Base-by-base conservation (phyloP, 2,113 vertebrate genomes). In the Nycticorax nycticorax region DNA sequence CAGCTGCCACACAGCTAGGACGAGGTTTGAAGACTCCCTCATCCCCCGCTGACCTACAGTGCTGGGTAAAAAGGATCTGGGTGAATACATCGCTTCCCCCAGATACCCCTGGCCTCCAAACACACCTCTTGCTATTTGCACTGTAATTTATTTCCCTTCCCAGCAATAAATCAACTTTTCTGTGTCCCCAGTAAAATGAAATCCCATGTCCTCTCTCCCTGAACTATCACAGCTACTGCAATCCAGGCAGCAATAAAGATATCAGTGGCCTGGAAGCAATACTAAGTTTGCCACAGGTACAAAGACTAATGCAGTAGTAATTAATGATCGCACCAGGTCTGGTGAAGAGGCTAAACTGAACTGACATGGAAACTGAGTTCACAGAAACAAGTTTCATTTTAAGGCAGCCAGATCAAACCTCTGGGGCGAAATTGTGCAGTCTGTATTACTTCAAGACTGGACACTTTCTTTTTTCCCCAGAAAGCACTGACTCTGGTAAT, bases 361-460 rank as follows among this genome's bases (percentile, higher is more conserved):
- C 35, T 87, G 86, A 89, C 14, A 1, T 0, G 5, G 80, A 87
- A 97, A 82, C 28, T 5, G 45, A 76, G 62, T 73, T 86, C n/a
- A 73, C 8, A 91, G 83, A 92, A 93, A 78, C 23, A 91, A 76
- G 84, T 79, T 88, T 95, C 41, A 53, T 85, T 91, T 82, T 89
- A 92, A 78, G 13, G 12, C 18, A 93, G 77, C 7, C 52, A 66
- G 56, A 89, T 45, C 52, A 96, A 85, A 85, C 45, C 62, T 79
- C 53, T 23, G 27, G 74, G 64, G 41, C 78, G 71, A 69, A 95
- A 85, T 37, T 68, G 57, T 77, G n/a, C 35, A 39, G 67, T 37
- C 41, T 48, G 12, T 53, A 80, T 78, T 75, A 77, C 50, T 80
- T 84, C 85, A 91, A 81, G 79, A 80, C 19, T 27, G 13, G 52